These are phyloP conservation scores for Scaptomyza flava DNA, from an alignment of 2,888 invertebrate genomes.

Conservation along the genomic window DNA sequence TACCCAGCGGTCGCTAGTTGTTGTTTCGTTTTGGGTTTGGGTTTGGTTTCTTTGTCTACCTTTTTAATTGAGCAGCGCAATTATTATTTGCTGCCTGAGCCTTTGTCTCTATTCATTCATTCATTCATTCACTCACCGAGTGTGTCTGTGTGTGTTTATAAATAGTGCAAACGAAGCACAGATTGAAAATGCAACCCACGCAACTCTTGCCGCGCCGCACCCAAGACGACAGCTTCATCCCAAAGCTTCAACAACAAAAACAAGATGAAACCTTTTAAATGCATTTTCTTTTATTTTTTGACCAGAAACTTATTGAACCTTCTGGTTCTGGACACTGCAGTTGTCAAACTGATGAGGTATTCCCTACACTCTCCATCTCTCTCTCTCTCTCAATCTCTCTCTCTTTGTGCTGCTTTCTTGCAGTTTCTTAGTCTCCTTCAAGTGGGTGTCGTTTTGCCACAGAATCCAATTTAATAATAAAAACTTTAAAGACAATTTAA, in stretches of 20 bases:
- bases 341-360: conserved; percentile 18
- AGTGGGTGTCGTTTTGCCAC: neutral
- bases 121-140: conserved; percentile 13
- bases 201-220: conserved; percentile 31
- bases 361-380: neutral
- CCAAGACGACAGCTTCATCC: conserved; percentile 3
- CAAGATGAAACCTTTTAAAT: neutral
- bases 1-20: conserved; percentile 18
- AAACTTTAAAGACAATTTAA: neutral
- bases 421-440: too few relatives aligned
- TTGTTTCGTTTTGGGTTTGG: conserved; percentile 10
- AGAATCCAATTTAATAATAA: neutral
- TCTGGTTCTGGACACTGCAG: neutral
- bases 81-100: conserved; percentile 65
- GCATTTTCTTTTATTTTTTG: neutral
- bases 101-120: conserved; percentile 36
- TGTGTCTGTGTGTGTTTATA: neutral
- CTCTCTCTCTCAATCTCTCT: neutral
- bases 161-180: conserved; percentile 1
- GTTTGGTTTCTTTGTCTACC: conserved; percentile 32
- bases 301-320: neutral
- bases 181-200: conserved; percentile 74
- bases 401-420: too few relatives aligned
- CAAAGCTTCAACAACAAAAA: conserved; percentile 7
- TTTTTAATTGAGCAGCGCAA: conserved; percentile 77